Evolutionary conservation across 2,113 vertebrate genomes (phyloP).

Genomic region (Saimiri boliviensis): DNA sequence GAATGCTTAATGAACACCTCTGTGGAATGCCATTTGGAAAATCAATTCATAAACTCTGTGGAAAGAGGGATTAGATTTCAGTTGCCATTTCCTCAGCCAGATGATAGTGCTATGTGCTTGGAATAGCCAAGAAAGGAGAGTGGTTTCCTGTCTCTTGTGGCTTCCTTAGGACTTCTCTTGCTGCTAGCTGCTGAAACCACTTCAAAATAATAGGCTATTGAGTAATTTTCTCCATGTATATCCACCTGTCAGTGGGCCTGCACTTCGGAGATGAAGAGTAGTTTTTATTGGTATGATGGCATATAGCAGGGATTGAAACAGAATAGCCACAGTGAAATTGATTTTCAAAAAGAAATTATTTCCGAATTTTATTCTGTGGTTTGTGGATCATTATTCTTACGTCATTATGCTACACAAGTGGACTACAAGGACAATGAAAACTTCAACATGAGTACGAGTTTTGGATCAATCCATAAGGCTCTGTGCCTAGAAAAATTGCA

Average conservation of each 20-base stretch:
- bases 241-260: constrained; percentile 38
- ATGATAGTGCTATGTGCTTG: constrained; percentile 44
- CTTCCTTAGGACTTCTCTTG: constrained; percentile 37
- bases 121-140: not conserved
- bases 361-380: constrained; percentile 65
- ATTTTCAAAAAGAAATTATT: constrained; percentile 64
- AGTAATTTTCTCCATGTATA: constrained; percentile 58
- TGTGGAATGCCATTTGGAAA: constrained; percentile 47
- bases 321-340: constrained; percentile 64
- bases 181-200: constrained; percentile 53
- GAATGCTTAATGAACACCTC: constrained; percentile 38
- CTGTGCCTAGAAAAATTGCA: not conserved
- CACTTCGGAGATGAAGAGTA: constrained; percentile 55
- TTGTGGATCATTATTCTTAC: constrained; percentile 53
- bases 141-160: constrained; percentile 43
- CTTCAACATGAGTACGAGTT: constrained; percentile 26
- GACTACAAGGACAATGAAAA: constrained; percentile 25
- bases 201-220: constrained; percentile 56
- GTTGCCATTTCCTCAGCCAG: not conserved
- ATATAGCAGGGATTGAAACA: constrained; percentile 46
- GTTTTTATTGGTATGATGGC: constrained; percentile 56
- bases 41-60: constrained; percentile 35
- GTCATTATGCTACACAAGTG: constrained; percentile 30
- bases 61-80: constrained; percentile 35
- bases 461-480: constrained; percentile 15